A percentile compares a stretch with the other conserved stretches of the same genome.
phyloP scores from a whole-genome alignment of 2,888 invertebrate species.

The Diaprepes abbreviatus region DNA sequence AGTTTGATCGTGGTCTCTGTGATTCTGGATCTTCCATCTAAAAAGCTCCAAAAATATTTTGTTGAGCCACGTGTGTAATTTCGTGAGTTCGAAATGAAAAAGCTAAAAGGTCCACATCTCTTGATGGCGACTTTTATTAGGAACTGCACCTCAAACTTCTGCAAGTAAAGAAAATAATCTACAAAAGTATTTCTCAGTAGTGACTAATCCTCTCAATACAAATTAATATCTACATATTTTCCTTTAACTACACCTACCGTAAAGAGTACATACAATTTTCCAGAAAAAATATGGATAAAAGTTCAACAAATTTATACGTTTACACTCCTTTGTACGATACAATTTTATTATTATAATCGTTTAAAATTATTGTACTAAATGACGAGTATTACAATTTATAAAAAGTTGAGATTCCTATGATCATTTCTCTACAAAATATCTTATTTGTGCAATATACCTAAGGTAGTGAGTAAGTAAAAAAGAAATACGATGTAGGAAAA shows the following conservation, averaged over 20 bases:
- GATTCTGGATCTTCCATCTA: too few species aligned
- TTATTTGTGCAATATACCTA: conserved; percentile 14
- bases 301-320: background rate
- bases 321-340: conserved; percentile 9
- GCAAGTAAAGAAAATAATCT: too few species aligned
- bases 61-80: too few species aligned
- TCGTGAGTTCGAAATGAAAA: too few species aligned
- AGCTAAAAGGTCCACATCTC: too few species aligned
- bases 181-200: too few species aligned
- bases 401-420: conserved; percentile 18
- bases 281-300: background rate
- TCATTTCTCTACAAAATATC: background rate
- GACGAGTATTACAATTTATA: conserved; percentile 3
- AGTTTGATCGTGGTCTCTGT: too few species aligned
- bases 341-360: background rate
- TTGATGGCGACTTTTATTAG: too few species aligned
- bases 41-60: too few species aligned
- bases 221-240: background rate
- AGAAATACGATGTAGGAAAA: background rate
- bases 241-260: background rate
- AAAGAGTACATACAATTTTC: background rate
- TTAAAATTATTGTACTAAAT: conserved; percentile 13
- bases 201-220: background rate
- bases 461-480: background rate
- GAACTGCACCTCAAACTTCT: too few species aligned